These are phyloP conservation scores for Scophthalmus maximus DNA, from an alignment of 2,113 vertebrate species.

Conservation along the genomic window DNA sequence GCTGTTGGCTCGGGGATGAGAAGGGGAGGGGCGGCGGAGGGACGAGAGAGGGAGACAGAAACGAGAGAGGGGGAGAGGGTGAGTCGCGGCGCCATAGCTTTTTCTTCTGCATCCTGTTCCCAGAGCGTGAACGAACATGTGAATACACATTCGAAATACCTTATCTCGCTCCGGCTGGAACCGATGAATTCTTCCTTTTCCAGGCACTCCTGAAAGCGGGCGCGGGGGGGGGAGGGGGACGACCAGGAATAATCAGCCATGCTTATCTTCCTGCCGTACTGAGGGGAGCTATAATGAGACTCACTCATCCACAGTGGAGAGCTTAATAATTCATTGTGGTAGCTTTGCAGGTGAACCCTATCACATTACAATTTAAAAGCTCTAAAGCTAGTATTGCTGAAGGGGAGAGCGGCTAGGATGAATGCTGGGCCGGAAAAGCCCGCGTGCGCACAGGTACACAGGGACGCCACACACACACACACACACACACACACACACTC, in stretches of 20 bases:
- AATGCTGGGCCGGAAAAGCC: conserved; percentile 58
- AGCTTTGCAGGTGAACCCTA: conserved; percentile 82
- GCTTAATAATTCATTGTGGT: conserved; percentile 83
- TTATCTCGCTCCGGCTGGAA: conserved; percentile 79
- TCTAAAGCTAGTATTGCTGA: conserved; percentile 76
- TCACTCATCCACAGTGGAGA: conserved; percentile 81
- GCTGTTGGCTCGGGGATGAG: conserved; percentile 70
- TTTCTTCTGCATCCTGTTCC: conserved; percentile 76
- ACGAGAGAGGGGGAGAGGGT: conserved; percentile 20
- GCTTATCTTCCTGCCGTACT: conserved; percentile 79
- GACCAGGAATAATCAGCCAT: conserved; percentile 79
- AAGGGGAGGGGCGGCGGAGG: conserved; percentile 18
- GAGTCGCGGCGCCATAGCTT: conserved; percentile 62
- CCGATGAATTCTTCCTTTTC: conserved; percentile 71
- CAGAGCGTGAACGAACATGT: conserved; percentile 80
- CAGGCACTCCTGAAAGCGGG: conserved; percentile 69
- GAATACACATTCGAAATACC: conserved; percentile 80
- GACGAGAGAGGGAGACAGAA: conserved; percentile 24
- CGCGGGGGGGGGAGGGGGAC: conserved; percentile 57
- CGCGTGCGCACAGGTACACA: conserved; percentile 43
- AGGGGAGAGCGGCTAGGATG: conserved; percentile 58
- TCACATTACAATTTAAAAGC: conserved; percentile 82
- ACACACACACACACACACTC: conserved; percentile 24
- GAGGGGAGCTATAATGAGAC: conserved; percentile 81
- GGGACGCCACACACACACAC: conserved; percentile 24